A percentile compares a stretch with the other conserved stretches of the same genome.
These are phyloP conservation scores for Mustela lutreola DNA, from an alignment of 2,113 vertebrate species.

Conservation along the genomic window DNA sequence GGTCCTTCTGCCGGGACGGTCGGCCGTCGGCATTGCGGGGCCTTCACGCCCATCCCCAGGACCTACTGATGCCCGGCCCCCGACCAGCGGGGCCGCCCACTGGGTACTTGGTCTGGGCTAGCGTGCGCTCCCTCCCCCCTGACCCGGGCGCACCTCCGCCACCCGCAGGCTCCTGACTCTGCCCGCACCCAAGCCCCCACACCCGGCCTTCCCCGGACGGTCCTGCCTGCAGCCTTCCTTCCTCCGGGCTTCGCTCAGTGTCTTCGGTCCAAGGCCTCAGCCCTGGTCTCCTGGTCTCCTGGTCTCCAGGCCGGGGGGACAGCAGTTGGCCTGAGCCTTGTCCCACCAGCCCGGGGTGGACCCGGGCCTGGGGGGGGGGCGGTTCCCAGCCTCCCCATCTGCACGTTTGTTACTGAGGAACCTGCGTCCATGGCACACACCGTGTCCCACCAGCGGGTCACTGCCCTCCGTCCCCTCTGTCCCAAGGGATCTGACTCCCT, in stretches of 20 bases:
- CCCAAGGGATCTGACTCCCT: not conserved
- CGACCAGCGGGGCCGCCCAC: no score
- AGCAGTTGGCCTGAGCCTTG: not conserved
- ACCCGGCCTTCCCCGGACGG: not conserved
- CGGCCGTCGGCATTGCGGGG: not conserved
- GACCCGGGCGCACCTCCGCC: not conserved
- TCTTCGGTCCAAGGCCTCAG: not conserved
- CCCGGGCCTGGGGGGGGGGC: not conserved
- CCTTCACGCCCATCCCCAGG: not conserved
- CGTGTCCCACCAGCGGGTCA: not conserved
- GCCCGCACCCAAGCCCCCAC: not conserved
- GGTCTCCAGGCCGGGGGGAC: not conserved
- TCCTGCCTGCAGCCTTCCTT: not conserved
- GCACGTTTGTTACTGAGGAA: not conserved
- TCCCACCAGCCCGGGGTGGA: not conserved
- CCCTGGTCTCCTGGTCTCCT: not conserved
- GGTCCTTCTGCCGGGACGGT: rapidly evolving
- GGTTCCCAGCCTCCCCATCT: not conserved
- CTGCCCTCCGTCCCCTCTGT: not conserved
- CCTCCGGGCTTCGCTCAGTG: not conserved
- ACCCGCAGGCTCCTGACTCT: not conserved
- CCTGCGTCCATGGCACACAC: not conserved
- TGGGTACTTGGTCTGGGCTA: not conserved
- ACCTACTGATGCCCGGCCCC: not conserved
- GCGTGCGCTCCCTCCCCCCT: not conserved